These are phyloP conservation scores for Tychaedon coryphoeus DNA, from an alignment of 2,113 vertebrate genomes.

Conservation along the genomic window DNA sequence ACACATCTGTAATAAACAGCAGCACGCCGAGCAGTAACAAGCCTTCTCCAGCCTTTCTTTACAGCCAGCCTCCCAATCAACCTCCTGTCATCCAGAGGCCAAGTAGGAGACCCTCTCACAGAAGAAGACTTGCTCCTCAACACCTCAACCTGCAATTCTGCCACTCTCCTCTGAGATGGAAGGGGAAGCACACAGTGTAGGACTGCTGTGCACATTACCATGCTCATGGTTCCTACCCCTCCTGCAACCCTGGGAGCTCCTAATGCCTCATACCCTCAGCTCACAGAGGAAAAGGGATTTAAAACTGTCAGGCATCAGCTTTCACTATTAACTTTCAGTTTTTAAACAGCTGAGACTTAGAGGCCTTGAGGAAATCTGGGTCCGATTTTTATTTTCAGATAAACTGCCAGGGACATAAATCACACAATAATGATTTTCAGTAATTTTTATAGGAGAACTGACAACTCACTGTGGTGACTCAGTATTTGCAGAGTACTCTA, in stretches of 20 bases:
- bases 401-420: constrained; percentile 55
- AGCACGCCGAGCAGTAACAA: background rate
- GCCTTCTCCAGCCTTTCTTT: background rate
- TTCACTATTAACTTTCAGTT: constrained; percentile 1
- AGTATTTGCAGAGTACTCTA: background rate
- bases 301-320: constrained; percentile 14
- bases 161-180: background rate
- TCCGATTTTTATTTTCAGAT: constrained; percentile 32
- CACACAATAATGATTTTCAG: constrained; percentile 19
- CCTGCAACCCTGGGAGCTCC: background rate
- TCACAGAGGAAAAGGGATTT: background rate
- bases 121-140: background rate
- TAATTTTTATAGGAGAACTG: constrained; percentile 20
- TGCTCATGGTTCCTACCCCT: background rate
- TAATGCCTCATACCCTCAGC: background rate
- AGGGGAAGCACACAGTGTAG: background rate
- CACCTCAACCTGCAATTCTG: background rate
- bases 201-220: background rate
- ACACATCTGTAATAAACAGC: background rate
- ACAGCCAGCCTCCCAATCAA: background rate
- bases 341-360: constrained; percentile 37
- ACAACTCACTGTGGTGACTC: background rate
- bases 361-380: background rate
- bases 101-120: background rate
- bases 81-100: background rate